phyloP scores from a whole-genome alignment of 2,113 vertebrate species.

The Morone saxatilis region DNA sequence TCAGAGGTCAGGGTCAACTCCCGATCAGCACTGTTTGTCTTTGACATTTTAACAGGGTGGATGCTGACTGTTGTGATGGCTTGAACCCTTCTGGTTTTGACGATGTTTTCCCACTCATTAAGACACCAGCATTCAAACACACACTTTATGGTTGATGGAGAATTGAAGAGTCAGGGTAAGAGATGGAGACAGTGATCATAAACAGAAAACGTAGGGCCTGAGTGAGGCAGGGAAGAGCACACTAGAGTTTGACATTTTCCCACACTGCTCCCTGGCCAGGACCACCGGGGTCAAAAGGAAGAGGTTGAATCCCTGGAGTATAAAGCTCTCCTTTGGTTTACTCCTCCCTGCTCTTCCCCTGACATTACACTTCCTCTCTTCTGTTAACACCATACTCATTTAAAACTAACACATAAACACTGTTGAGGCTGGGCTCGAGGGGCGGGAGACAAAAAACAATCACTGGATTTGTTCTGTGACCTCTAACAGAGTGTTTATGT shows the following conservation, averaged over 20 bases:
- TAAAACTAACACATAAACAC: constrained; percentile 61
- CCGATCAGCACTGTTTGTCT: not conserved
- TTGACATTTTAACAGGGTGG: constrained; percentile 5
- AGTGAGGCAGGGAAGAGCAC: constrained; percentile 1
- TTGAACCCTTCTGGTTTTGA: not conserved
- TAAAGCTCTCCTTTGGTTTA: constrained; percentile 45
- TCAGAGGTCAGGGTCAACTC: constrained; percentile 26
- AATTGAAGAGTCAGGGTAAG: not conserved
- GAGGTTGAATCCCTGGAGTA: constrained; percentile 55
- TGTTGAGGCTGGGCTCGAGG: not conserved
- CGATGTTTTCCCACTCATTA: not conserved
- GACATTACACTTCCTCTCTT: constrained; percentile 67
- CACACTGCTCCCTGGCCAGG: constrained; percentile 53
- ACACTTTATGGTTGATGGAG: not conserved
- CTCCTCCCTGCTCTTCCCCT: constrained; percentile 48
- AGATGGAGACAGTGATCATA: constrained; percentile 1
- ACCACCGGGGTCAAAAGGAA: constrained; percentile 47
- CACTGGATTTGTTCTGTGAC: constrained; percentile 17
- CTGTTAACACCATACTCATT: constrained; percentile 58
- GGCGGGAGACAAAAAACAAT: constrained; percentile 54
- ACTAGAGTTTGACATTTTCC: constrained; percentile 67
- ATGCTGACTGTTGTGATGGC: not conserved
- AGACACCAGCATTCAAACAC: not conserved
- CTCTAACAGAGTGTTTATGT: not conserved
- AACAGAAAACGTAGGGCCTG: constrained; percentile 23